These are phyloP conservation scores for Teleiodes luculella DNA, from an alignment of 2,888 invertebrate species.

Conservation along the genomic window DNA sequence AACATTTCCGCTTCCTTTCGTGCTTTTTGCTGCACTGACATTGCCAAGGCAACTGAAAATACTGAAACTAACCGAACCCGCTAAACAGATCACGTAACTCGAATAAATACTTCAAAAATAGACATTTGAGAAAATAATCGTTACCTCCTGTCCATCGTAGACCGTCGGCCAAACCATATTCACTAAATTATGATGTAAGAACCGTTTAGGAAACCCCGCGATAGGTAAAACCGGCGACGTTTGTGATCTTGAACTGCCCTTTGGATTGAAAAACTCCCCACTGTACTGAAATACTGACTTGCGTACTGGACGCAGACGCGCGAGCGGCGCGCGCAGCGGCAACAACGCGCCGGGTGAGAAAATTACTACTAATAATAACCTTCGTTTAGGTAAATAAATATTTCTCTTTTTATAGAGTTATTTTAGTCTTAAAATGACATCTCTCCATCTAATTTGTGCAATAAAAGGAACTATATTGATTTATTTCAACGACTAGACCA, in stretches of 20 bases:
- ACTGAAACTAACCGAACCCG: conserved; percentile 22
- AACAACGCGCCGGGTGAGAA: conserved; percentile 45
- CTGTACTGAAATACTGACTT: conserved; percentile 55
- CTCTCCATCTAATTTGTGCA: conserved; percentile 10
- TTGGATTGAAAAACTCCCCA: conserved; percentile 64
- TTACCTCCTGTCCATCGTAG: conserved; percentile 67
- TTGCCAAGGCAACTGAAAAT: conserved; percentile 38
- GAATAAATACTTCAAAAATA: conserved; percentile 37
- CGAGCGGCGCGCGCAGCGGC: conserved; percentile 62
- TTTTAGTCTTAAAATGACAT: conserved; percentile 10
- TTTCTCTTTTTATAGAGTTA: not conserved
- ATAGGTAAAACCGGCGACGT: conserved; percentile 54
- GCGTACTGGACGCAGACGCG: conserved; percentile 59
- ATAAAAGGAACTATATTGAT: conserved; percentile 24
- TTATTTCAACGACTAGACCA: conserved; percentile 28
- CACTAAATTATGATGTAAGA: conserved; percentile 39
- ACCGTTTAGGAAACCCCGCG: conserved; percentile 48
- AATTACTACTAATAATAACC: conserved; percentile 33
- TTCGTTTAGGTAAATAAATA: not conserved
- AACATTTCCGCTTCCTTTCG: not conserved
- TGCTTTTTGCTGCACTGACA: conserved; percentile 17
- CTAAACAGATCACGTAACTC: conserved; percentile 43
- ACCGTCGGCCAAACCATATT: conserved; percentile 70
- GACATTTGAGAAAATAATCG: conserved; percentile 26
- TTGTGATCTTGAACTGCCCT: conserved; percentile 79